Percentiles rank a stretch among this genome's conserved stretches.
Conservation (phyloP, 2,113 vertebrate species). For the Irena cyanogastra region DNA sequence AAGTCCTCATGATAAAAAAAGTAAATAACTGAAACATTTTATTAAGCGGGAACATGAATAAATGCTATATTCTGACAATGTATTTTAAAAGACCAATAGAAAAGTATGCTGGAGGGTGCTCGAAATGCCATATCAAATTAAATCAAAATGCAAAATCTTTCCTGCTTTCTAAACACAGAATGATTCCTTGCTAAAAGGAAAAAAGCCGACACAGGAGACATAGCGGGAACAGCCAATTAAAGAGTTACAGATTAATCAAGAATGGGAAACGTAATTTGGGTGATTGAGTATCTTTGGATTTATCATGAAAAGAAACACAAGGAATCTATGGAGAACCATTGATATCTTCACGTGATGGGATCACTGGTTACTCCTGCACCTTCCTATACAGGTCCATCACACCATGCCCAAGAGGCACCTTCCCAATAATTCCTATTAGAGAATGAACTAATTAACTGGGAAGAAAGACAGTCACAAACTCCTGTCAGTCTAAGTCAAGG, state of each 20-base stretch:
- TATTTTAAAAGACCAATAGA: not conserved
- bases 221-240: not conserved
- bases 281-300: not conserved
- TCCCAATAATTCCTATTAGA: not conserved
- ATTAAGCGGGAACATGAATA: not conserved
- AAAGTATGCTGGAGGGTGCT: not conserved
- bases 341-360: not conserved
- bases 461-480: not conserved
- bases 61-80: not conserved
- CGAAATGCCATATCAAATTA: not conserved
- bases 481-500: not conserved
- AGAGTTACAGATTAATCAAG: not conserved
- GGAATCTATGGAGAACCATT: not conserved
- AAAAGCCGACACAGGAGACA: not conserved
- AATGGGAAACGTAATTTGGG: not conserved
- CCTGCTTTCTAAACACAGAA: not conserved
- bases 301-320: not conserved
- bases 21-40: not conserved
- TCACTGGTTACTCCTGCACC: not conserved
- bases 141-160: not conserved
- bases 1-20: not conserved
- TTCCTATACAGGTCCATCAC: not conserved
- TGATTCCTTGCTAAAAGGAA: not conserved
- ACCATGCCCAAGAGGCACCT: not conserved
- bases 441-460: not conserved